Evolutionary conservation across 2,888 invertebrate species (phyloP).

Genomic region (Dryobotodes eremita): DNA sequence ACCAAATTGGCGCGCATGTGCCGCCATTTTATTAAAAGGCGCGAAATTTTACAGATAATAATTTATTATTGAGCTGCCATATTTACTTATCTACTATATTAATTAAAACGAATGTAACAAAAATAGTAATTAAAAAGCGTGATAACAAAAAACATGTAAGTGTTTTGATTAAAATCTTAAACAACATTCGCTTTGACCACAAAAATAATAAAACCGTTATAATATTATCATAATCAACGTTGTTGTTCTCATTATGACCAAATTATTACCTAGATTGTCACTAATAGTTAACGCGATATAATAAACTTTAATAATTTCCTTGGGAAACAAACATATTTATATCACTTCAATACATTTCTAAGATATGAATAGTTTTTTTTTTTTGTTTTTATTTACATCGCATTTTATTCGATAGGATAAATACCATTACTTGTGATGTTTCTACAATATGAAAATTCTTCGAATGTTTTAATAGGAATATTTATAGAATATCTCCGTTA

Average conservation of each 20-base stretch:
- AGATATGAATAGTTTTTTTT: constrained; percentile 88
- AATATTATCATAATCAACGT: constrained; percentile 29
- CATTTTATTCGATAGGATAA: constrained; percentile 72
- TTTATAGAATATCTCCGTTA: constrained; percentile 61
- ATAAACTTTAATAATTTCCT: constrained; percentile 89
- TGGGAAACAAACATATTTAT: constrained; percentile 85
- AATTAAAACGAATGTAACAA: constrained; percentile 29
- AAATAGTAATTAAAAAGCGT: constrained; percentile 9
- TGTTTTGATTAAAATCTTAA: constrained; percentile 27
- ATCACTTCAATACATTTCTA: constrained; percentile 88
- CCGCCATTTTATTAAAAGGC: constrained; percentile 43
- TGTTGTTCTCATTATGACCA: constrained; percentile 74
- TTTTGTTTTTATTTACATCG: constrained; percentile 81
- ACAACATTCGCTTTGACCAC: constrained; percentile 8
- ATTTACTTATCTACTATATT: constrained; percentile 28
- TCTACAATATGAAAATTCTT: constrained; percentile 69
- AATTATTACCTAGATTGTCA: constrained; percentile 78
- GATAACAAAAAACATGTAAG: constrained; percentile 18
- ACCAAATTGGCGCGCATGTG: constrained; percentile 37
- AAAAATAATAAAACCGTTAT: constrained; percentile 29
- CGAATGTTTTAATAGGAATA: constrained; percentile 65
- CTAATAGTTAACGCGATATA: constrained; percentile 87
- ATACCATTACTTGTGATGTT: constrained; percentile 63
- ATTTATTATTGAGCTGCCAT: constrained; percentile 58
- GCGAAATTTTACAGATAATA: constrained; percentile 45